Evolutionary conservation across 2,888 invertebrate genomes (phyloP), one percentile per base, ranked within the genome.

Genomic region (Helobdella robusta): DNA sequence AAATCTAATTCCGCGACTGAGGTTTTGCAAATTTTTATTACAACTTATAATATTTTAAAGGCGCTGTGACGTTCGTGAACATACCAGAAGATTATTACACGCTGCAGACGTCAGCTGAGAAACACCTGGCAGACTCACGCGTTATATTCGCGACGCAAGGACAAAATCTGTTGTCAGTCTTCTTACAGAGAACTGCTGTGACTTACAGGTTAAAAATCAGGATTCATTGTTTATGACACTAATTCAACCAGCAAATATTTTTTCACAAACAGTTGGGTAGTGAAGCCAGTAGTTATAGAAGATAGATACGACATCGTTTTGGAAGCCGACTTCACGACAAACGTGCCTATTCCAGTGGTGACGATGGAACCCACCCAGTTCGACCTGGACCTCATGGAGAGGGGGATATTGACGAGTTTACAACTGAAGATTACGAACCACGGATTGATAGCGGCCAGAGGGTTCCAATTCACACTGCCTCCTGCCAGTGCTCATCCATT

Each of bases 271-370:
- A 68, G 70, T 1, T 73, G 72, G 71, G 68, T 69, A 15, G 73
- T 73, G 11, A 70, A 66, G 15, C 71, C 71, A 8, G 71, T 70
- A n/a, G 66, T 68, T 18, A 68, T 72, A 28, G 60, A 73, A 65
- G 73, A 73, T 64, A 60, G 65, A 48, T 73, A 73, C 35, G 65
- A 69, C n/a, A 72, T 73, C 32, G 68, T 64, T 25, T 63, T 73
- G n/a, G 71, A 73, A 36, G 70, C 72, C 6, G 72, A 72, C 3
- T 73, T 73, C 68, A 71, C 71, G 60, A 72, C 73, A 11, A 67
- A 65, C 68, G 73, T 73, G 15, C 73, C 73, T 4, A 72, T 73
- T 69, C 73, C 73, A 15, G 73, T 73, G 4, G 73, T 73, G 4
- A 72, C 72, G 3, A 67, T 73, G 28, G 60, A 34, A 20, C 68